Evolutionary conservation across 1,140 invertebrate genomes (phyloP), one percentile per base, ranked within the genome.

Genomic region (Drosophila rufa): DNA sequence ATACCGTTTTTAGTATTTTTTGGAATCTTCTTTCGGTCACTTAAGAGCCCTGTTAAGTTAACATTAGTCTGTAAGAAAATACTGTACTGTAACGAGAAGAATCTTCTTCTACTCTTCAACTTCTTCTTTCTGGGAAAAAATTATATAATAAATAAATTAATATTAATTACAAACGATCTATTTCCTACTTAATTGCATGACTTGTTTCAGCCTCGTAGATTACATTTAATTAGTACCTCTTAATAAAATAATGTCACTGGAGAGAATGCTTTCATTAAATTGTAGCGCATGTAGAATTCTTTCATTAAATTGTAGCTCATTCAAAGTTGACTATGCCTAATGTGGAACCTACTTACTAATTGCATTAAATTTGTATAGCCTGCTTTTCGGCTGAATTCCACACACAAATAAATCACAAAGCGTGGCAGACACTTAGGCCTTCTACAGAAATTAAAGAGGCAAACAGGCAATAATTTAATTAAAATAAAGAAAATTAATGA

Each of bases 321-420:
- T 9, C 0, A 12, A 42, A n/a, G 2, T 40, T 27, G 0, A 1
- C 1, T 6, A 4, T 4, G 19, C 19, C 19, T 5, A 5, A 48
- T 25, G 51, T 50, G 43, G 51, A 71, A 19, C 0, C 2, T 59
- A 30, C 43, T 42, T 25, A 4, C 7, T 25, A 2, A 3, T 17
- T 17, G 7, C 8, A 1, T 1, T 0, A 2, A 11, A 3, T 30
- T 57, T 57, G 0, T 12, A 4, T 42, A 66, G 66, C 46, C 22
- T 50, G 47, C 61, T 77, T 62, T 82, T 58, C 1, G 57, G 79
- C 46, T 42, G 14, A 15, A 2, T 1, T 17, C 0, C 0, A 11
- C n/a, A 15, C 15, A 27, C 1, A 8, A n/a, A 5, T 1, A 15
- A 3, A 2, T 1, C 6, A 4, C 1, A 19, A 67, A 64, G 2